Base-by-base conservation (phyloP, 2,888 invertebrate genomes). In the Eupithecia centaureata region DNA sequence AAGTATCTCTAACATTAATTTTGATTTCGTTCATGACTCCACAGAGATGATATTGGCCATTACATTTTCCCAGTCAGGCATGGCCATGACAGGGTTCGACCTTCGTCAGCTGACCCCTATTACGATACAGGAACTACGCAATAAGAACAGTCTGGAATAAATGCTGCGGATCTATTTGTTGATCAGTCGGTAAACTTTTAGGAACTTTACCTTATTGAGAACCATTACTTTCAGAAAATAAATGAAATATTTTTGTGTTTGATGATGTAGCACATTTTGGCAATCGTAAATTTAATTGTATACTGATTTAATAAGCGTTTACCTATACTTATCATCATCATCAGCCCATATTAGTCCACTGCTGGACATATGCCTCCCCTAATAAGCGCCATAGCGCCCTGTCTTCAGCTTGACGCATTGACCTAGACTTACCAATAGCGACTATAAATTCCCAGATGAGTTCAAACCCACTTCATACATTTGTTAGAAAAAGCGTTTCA, bases 61-160 rank as follows among this genome's bases (percentile, higher is more conserved):
- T 75, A 73, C 73, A 76, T 79, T 82, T 76, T 81, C 77, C 74
- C 74, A 66, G 74, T 70, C 69, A 75, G 71, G 75, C 64, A 54
- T 82, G 82, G 28, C 63, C 61, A 65, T 80, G 83, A 84, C 82
- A 82, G 79, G 79, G 83, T 80, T 79, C 75, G 76, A 81, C 82
- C 80, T 79, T 78, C 77, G 77, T 82, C 82, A 82, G 72, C 66
- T 74, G 72, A 74, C 72, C 56, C 66, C 68, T 58, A 54, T 54
- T 57, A 59, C 65, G 74, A 72, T 65, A 28, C 65, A 71, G 70
- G 68, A 66, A 72, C 62, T 66, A 69, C 65, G 68, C 67, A 74
- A 63, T 62, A 68, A 64, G 62, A 56, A 56, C 30, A 56, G 8
- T 7, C 25, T 13, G 54, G 54, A 54, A 54, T 13, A 28, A 54